phyloP scores from a whole-genome alignment of 2,113 vertebrate genomes.

The Chloropsis hardwickii region DNA sequence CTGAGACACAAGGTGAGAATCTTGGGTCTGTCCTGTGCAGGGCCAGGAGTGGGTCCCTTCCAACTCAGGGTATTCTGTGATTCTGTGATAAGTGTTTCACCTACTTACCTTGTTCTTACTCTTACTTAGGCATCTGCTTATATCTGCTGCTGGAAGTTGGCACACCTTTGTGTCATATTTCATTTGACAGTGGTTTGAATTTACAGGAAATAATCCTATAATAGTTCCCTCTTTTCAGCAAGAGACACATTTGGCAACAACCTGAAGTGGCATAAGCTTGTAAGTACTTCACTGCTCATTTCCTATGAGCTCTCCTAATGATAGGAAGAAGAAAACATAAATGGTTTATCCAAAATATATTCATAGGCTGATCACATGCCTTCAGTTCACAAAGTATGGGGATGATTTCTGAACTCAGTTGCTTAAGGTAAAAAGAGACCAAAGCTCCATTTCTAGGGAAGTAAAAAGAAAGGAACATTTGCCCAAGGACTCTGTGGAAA shows the following conservation, averaged over 20 bases:
- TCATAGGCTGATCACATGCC: background rate
- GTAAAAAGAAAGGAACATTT: background rate
- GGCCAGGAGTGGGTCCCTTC: background rate
- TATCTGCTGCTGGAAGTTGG: background rate
- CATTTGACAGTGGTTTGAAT: background rate
- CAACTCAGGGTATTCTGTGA: background rate
- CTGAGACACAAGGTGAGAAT: background rate
- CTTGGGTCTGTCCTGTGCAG: background rate
- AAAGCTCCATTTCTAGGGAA: background rate
- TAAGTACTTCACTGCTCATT: background rate
- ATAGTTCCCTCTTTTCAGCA: background rate
- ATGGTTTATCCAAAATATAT: background rate
- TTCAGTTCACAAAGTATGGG: background rate
- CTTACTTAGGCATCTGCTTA: background rate
- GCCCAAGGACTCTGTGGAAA: background rate
- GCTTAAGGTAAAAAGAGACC: background rate
- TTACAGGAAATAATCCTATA: background rate
- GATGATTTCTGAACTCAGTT: background rate
- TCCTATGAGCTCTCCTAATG: background rate
- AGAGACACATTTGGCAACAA: background rate
- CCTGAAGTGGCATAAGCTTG: background rate
- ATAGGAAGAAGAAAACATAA: background rate
- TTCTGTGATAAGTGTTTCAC: background rate
- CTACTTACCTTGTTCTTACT: background rate
- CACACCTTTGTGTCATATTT: background rate